Evolutionary conservation across 2,888 invertebrate species (phyloP).

Genomic region (Tethea ocularis): DNA sequence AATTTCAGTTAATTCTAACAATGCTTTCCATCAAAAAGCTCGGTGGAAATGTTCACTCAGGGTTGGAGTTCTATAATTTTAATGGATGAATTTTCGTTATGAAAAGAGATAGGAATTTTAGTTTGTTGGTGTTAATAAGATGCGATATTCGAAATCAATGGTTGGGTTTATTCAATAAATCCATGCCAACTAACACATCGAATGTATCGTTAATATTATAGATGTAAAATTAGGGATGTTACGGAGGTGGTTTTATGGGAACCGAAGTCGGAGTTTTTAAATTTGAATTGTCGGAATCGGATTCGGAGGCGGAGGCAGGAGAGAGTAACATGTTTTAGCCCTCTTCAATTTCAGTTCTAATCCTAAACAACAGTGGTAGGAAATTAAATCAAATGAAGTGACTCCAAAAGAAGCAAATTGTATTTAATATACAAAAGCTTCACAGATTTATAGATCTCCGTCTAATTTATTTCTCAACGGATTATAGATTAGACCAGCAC

Average conservation of each 20-base stretch:
- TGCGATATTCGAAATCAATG: too few species aligned
- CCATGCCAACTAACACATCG: too few species aligned
- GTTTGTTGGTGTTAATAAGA: too few species aligned
- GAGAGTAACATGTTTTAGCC: not conserved
- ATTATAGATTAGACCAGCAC: slow-evolving; percentile 28
- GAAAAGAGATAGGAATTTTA: too few species aligned
- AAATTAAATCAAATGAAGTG: slow-evolving; percentile 18
- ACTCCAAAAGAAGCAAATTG: slow-evolving; percentile 24
- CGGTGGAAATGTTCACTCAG: too few species aligned
- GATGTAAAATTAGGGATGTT: too few species aligned
- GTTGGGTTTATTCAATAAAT: too few species aligned
- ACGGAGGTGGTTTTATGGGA: slow-evolving; percentile 8
- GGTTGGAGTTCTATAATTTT: too few species aligned
- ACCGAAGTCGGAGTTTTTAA: slow-evolving; percentile 12
- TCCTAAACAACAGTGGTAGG: slow-evolving; percentile 6
- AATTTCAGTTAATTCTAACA: too few species aligned
- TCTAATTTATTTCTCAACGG: slow-evolving; percentile 30
- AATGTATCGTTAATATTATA: too few species aligned
- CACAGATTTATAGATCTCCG: slow-evolving; percentile 28
- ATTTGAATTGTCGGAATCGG: slow-evolving; percentile 6
- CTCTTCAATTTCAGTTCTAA: slow-evolving; percentile 3
- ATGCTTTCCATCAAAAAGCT: too few species aligned
- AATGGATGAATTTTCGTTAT: too few species aligned
- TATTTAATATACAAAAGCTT: slow-evolving; percentile 30
- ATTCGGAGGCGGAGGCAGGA: slow-evolving; percentile 1